Evolutionary conservation across 2,113 vertebrate species (phyloP).

Genomic region (Megatriorchis doriae): DNA sequence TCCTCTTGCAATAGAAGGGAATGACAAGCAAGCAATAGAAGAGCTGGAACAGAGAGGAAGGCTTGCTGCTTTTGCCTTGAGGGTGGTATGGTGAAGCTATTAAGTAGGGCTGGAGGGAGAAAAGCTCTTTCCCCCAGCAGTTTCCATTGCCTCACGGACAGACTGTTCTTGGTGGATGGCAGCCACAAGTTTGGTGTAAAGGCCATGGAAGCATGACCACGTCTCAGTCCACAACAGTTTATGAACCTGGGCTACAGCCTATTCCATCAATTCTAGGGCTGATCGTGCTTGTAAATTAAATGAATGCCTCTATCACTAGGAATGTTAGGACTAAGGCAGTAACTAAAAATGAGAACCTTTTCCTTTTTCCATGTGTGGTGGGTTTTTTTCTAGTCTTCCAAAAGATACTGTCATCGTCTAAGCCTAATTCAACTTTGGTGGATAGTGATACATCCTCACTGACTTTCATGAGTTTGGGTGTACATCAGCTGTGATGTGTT

Average conservation of each 20-base stretch:
- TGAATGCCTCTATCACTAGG: neutral
- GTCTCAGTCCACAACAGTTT: neutral
- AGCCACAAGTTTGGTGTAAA: neutral
- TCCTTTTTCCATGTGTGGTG: neutral
- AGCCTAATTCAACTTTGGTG: neutral
- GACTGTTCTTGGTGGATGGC: neutral
- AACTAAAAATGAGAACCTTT: neutral
- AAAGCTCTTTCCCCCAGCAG: neutral
- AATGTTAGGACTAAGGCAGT: neutral
- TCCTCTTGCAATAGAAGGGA: neutral
- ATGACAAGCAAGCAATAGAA: neutral
- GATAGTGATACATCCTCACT: neutral
- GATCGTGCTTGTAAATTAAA: neutral
- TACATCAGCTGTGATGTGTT: rapidly evolving
- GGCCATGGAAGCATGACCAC: neutral
- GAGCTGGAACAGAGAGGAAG: neutral
- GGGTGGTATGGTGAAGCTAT: neutral
- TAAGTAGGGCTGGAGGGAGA: neutral
- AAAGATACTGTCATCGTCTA: neutral
- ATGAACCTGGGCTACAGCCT: neutral
- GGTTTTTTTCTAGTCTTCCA: neutral
- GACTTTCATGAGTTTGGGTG: neutral
- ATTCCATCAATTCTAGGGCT: neutral
- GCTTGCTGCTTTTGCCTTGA: neutral
- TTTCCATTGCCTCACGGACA: neutral